Percentiles rank a stretch among this genome's conserved stretches.
These are phyloP conservation scores for Troides aeacus DNA, from an alignment of 2,888 invertebrate species.

Conservation along the genomic window DNA sequence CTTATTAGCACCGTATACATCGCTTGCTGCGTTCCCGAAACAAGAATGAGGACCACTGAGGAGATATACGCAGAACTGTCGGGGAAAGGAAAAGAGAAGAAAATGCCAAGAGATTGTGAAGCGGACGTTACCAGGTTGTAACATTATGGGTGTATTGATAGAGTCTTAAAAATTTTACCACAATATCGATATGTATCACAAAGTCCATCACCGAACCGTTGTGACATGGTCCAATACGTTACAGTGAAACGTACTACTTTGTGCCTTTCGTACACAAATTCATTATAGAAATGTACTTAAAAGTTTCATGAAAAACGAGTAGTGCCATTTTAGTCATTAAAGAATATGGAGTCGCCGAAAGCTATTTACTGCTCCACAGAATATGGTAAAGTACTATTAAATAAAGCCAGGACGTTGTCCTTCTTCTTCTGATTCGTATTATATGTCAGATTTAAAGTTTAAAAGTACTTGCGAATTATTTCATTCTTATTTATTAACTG, in stretches of 20 bases:
- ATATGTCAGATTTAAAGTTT: too few relatives aligned
- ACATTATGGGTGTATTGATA: slow-evolving; percentile 4
- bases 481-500: too few relatives aligned
- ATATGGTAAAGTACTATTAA: too few relatives aligned
- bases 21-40: slow-evolving; percentile 61
- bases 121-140: slow-evolving; percentile 63
- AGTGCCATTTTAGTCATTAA: too few relatives aligned
- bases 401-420: too few relatives aligned
- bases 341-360: too few relatives aligned
- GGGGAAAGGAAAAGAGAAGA: slow-evolving; percentile 48
- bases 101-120: slow-evolving; percentile 49
- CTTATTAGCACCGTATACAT: slow-evolving; percentile 67
- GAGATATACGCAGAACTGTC: slow-evolving; percentile 68
- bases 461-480: too few relatives aligned
- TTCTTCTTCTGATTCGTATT: too few relatives aligned
- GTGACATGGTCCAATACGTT: too few relatives aligned
- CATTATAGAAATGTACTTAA: background rate
- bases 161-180: background rate
- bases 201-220: too few relatives aligned
- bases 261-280: background rate
- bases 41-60: slow-evolving; percentile 60
- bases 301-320: background rate
- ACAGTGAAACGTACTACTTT: too few relatives aligned
- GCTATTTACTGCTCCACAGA: too few relatives aligned
- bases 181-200: background rate